phyloP scores from a whole-genome alignment of 2,113 vertebrate genomes.

The Mormyrus iriodes region DNA sequence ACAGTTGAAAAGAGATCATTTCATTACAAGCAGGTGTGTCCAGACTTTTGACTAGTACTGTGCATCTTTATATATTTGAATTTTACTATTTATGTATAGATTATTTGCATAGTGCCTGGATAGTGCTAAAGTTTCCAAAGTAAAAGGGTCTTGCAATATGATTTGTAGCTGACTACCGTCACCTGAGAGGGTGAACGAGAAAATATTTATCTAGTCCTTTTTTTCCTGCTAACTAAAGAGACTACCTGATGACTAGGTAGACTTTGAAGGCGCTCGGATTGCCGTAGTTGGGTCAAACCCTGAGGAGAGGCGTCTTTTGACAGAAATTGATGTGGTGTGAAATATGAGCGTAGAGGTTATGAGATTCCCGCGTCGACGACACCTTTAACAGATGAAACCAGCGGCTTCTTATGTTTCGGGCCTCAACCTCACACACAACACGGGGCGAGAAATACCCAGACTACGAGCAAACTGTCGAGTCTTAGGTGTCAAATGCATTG shows the following conservation, averaged over 20 bases:
- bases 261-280: constrained; percentile 32
- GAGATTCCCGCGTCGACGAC: neutral
- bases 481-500: neutral
- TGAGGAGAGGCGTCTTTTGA: constrained; percentile 12
- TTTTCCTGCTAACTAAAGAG: constrained; percentile 48
- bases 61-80: neutral
- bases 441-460: neutral
- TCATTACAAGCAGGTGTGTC: neutral
- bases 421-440: neutral
- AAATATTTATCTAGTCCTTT: constrained; percentile 48
- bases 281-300: constrained; percentile 36
- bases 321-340: neutral
- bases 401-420: neutral
- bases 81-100: neutral
- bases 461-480: neutral
- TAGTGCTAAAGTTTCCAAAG: neutral
- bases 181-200: constrained; percentile 17
- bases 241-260: constrained; percentile 38
- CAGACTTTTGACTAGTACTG: neutral
- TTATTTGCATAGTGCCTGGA: neutral
- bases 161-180: constrained; percentile 23
- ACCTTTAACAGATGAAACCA: neutral
- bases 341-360: neutral
- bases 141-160: neutral
- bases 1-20: neutral